Percentiles rank a stretch among this genome's conserved stretches.
Conservation (phyloP, 2,113 vertebrate genomes). For the Pelusios castaneus region DNA sequence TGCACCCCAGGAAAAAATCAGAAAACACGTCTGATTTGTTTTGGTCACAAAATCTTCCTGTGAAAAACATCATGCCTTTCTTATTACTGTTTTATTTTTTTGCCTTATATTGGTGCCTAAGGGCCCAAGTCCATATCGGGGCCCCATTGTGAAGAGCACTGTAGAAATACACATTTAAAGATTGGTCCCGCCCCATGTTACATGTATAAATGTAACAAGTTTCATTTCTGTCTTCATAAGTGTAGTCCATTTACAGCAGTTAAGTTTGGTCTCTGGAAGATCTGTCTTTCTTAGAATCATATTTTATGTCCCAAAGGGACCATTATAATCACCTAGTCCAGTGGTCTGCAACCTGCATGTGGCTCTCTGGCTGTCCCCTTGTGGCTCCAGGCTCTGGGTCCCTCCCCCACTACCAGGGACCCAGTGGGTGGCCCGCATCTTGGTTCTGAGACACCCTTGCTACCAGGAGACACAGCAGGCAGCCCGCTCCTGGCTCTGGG, state of each 20-base stretch:
- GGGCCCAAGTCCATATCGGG: neutral
- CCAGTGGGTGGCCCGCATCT: no score
- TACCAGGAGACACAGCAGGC: no score
- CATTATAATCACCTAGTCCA: rapidly evolving
- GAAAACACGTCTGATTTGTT: neutral
- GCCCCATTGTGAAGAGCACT: neutral
- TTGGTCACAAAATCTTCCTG: neutral
- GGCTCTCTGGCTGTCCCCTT: no score
- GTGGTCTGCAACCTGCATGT: no score
- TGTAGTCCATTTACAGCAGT: neutral
- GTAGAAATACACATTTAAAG: neutral
- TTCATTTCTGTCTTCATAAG: neutral
- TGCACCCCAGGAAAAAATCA: neutral
- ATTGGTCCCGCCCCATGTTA: neutral
- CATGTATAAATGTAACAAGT: neutral
- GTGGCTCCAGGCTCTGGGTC: no score
- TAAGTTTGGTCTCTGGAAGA: neutral
- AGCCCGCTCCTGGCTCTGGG: no score
- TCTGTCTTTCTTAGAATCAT: neutral
- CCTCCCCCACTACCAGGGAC: no score
- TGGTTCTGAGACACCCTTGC: no score
- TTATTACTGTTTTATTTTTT: neutral
- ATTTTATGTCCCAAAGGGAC: neutral
- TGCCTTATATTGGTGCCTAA: neutral
- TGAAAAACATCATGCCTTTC: neutral